Evolutionary conservation across 2,797 vertebrate genomes (phyloP), one percentile per base, ranked within the genome.

Genomic region (Masticophis lateralis): DNA sequence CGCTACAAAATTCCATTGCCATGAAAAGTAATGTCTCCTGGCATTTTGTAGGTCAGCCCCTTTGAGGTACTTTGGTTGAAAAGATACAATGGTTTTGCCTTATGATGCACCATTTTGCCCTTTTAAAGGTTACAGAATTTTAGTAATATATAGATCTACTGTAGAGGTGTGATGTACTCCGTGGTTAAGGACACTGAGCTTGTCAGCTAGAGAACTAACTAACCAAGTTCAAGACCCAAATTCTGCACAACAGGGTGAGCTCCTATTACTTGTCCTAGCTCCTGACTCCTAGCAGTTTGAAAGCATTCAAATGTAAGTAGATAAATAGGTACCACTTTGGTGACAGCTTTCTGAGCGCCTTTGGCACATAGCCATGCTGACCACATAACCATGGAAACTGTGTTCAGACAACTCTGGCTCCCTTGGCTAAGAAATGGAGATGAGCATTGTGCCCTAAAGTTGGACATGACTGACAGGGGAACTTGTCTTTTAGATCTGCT

Each of bases 181-280:
- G 28, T 0, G 2, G 28, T 69, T 69, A 69, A n/a, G n/a, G 28
- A 69, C 28, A 32, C 13, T 32, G 5, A 69, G 63, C 63, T 69
- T 32, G 28, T 69, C 63, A 69, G 28, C 28, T 69, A 13, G 5
- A 69, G 28, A 66, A 12, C 5, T 66, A 0, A 14, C 4, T 13
- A 28, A 0, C 27, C 0, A 0, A 27, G 3, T 63, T 63, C 61
- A 13, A n/a, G 27, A 5, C 27, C 11, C 1, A 5, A 66, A 14
- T 4, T 66, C 63, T 13, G 13, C 28, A 6, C 13, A 69, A 69
- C n/a, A n/a, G 28, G 2, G 1, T 32, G 28, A 69, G 28, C 13
- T 32, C 28, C 63, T 69, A 69, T 69, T 32, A 69, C 13, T 69
- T 69, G 63, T n/a, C 28, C 28, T 12, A 69, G 28, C 12, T 69